Base-by-base conservation (phyloP, 2,888 invertebrate species). In the Cephalotes varians region DNA sequence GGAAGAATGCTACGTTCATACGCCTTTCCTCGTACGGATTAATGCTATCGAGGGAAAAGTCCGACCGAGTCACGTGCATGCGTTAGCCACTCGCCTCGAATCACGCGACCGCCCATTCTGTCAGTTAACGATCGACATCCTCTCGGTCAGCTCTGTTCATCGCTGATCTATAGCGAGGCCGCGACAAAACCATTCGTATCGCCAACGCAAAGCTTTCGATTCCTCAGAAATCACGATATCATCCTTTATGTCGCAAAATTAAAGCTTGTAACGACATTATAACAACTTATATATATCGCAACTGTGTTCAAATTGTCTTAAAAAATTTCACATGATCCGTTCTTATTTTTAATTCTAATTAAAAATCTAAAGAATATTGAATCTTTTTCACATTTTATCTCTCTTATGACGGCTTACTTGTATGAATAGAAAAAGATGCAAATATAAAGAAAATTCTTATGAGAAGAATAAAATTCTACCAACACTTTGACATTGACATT, bases 101-200 rank as follows among this genome's bases (percentile, higher is more conserved):
- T 91, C 92, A 92, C 92, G 91, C 90, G 93, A 92, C 89, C 79
- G 73, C 56, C 51, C 82, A 69, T 85, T 84, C 80, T 86, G 84
- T 89, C 88, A 87, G 89, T 90, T 90, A 90, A 77, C 82, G 56
- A 47, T 47, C 25, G 64, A 69, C 86, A 74, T 86, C 87, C 84
- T 89, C 87, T 82, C 84, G 69, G 37, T 28, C 69, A 56, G 3
- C 37, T 72, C 40, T 58, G 34, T 40, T 15, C 60, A 21, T 34
- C 69, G 44, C 9, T 37, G 34, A 44, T 51, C 18, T 40, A 9
- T 47, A 9, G 15, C 81, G 80, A 83, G 79, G 76, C 65, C 82
- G 56, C 37, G 58, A 44, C 58, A 54, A 80, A 87, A 89, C 81
- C 64, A 84, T 85, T 88, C 44, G 37, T 62, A 10, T 44, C 67